Conservation (phyloP, 2,113 vertebrate genomes). For the Cygnus atratus region DNA sequence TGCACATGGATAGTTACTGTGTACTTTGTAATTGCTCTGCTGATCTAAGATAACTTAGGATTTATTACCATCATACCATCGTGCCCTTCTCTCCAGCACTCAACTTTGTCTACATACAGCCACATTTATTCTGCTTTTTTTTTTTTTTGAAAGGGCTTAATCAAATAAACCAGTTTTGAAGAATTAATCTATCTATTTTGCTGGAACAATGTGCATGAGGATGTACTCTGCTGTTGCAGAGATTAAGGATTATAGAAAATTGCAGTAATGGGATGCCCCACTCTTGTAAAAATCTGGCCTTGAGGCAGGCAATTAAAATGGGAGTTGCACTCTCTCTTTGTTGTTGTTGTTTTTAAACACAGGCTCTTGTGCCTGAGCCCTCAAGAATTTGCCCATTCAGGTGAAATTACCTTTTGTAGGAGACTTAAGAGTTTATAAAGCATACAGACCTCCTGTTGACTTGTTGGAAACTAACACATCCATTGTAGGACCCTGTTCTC, state of each 20-base stretch:
- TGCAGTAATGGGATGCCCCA: not conserved
- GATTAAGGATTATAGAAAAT: not conserved
- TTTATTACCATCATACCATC: not conserved
- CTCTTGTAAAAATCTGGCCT: not conserved
- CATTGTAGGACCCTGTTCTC: rapidly evolving
- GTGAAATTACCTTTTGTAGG: not conserved
- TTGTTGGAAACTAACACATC: not conserved
- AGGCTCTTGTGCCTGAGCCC: not conserved
- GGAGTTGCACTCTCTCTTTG: not conserved
- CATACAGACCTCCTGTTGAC: not conserved
- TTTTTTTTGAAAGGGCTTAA: not conserved
- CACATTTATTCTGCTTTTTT: not conserved
- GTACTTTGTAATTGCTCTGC: not conserved
- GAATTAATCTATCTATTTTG: not conserved
- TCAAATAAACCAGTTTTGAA: not conserved
- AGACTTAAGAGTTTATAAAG: not conserved
- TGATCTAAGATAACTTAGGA: not conserved
- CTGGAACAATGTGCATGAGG: not conserved
- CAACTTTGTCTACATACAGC: not conserved
- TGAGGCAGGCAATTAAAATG: not conserved
- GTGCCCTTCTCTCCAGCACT: not conserved
- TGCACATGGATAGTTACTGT: rapidly evolving
- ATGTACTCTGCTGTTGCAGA: not conserved
- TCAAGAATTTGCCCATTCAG: not conserved
- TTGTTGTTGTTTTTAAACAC: not conserved